Conservation (phyloP, 2,888 invertebrate genomes). For the Xestia sexstrigata region DNA sequence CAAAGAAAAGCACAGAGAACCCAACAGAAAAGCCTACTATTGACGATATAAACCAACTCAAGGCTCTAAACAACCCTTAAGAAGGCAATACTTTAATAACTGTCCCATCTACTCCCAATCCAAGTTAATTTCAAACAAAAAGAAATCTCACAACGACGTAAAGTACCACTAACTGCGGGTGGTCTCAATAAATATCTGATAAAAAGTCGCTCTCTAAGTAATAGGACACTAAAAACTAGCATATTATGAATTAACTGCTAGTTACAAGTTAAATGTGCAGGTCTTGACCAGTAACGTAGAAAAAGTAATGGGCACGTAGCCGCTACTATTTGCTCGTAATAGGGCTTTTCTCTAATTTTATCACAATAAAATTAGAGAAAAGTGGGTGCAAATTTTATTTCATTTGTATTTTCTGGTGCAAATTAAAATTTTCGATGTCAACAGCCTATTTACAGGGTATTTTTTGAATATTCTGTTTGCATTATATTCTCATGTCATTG, state of each 20-base stretch:
- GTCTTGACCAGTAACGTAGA: constrained; percentile 48
- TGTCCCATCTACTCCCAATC: constrained; percentile 12
- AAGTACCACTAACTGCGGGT: constrained; percentile 56
- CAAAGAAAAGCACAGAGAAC: background rate
- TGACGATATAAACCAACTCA: background rate
- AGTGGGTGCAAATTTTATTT: background rate
- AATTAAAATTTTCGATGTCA: background rate
- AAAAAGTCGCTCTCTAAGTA: constrained; percentile 63
- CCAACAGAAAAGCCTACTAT: background rate
- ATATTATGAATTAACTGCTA: constrained; percentile 63
- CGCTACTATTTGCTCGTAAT: constrained; percentile 61
- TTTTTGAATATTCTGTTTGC: background rate
- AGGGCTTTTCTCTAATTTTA: constrained; percentile 38
- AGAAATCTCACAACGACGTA: constrained; percentile 22
- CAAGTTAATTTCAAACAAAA: constrained; percentile 34
- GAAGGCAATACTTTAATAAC: background rate
- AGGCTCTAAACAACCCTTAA: background rate
- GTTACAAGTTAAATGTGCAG: constrained; percentile 59
- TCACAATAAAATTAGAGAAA: constrained; percentile 43
- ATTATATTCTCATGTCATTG: background rate
- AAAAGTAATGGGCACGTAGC: constrained; percentile 61
- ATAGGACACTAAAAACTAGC: constrained; percentile 67
- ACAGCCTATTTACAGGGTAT: too few species aligned
- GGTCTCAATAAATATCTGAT: constrained; percentile 60
- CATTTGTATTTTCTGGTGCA: too few species aligned